These are phyloP conservation scores for Amphipyra berbera DNA, from an alignment of 2,888 invertebrate species.

Conservation along the genomic window DNA sequence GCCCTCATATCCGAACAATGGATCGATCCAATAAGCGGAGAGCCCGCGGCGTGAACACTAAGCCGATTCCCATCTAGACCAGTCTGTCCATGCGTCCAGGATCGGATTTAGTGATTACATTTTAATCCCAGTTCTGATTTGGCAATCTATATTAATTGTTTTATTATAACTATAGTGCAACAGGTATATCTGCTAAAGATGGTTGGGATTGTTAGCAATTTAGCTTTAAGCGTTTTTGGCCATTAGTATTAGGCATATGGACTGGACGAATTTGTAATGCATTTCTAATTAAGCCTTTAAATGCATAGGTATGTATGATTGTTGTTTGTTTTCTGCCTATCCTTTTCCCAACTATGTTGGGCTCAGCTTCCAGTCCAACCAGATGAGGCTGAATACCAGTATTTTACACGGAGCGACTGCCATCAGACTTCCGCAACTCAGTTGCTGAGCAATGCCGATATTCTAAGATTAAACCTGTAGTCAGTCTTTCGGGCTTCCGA, in stretches of 20 bases:
- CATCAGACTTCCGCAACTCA: too few species aligned
- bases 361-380: too few species aligned
- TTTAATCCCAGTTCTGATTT: conserved; percentile 56
- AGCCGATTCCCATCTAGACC: conserved; percentile 68
- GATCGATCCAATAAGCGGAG: conserved; percentile 68
- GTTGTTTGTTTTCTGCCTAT: too few species aligned
- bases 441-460: too few species aligned
- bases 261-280: neutral
- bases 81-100: conserved; percentile 40
- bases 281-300: conserved; percentile 4
- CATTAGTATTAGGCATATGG: conserved; percentile 13
- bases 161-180: conserved; percentile 21
- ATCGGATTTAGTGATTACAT: conserved; percentile 68
- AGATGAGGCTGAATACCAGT: too few species aligned
- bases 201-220: conserved; percentile 1
- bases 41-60: conserved; percentile 69
- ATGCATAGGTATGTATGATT: too few species aligned
- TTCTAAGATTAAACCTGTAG: too few species aligned
- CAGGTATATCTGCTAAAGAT: neutral
- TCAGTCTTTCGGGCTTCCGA: too few species aligned
- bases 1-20: conserved; percentile 61
- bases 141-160: conserved; percentile 57
- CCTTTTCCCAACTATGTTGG: too few species aligned
- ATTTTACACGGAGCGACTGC: too few species aligned
- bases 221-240: conserved; percentile 17